phyloP scores from a whole-genome alignment of 1,140 invertebrate genomes.

The Drosophila orena region DNA sequence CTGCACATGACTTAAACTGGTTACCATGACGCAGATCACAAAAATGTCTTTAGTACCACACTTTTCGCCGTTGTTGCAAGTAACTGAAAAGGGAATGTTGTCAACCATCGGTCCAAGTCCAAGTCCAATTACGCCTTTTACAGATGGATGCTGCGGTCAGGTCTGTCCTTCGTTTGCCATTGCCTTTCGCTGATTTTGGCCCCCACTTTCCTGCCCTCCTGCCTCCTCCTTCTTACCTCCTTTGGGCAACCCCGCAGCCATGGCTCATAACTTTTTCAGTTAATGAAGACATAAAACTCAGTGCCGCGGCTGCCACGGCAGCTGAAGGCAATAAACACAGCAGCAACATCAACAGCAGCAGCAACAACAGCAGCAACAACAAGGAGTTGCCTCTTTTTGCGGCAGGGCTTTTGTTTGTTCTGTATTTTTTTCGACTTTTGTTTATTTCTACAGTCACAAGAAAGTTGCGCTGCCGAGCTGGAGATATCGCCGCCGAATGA shows the following conservation, averaged over 20 bases:
- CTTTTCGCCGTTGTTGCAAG: conserved; percentile 18
- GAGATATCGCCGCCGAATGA: conserved; percentile 53
- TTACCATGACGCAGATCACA: conserved; percentile 77
- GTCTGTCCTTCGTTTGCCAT: conserved; percentile 21
- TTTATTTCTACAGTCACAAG: conserved; percentile 68
- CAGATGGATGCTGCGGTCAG: conserved; percentile 64
- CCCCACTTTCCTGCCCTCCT: neutral
- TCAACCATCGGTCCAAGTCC: conserved; percentile 29
- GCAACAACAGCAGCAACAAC: conserved; percentile 19
- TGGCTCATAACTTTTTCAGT: conserved; percentile 82
- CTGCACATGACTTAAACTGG: conserved; percentile 55
- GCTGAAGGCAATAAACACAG: conserved; percentile 58
- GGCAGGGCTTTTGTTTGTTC: conserved; percentile 48
- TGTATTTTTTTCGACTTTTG: conserved; percentile 38
- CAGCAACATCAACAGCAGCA: conserved; percentile 15
- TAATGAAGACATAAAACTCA: conserved; percentile 83
- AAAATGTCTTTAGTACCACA: conserved; percentile 37
- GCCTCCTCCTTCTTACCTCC: neutral
- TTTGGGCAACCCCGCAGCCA: conserved; percentile 26
- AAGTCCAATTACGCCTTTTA: conserved; percentile 36
- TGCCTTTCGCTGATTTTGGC: conserved; percentile 2
- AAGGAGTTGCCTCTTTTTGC: conserved; percentile 41
- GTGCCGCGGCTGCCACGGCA: conserved; percentile 64
- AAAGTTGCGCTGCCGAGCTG: conserved; percentile 49
- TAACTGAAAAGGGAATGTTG: conserved; percentile 24